phyloP scores from a whole-genome alignment of 2,888 invertebrate genomes.

The Thymelicus acteon region DNA sequence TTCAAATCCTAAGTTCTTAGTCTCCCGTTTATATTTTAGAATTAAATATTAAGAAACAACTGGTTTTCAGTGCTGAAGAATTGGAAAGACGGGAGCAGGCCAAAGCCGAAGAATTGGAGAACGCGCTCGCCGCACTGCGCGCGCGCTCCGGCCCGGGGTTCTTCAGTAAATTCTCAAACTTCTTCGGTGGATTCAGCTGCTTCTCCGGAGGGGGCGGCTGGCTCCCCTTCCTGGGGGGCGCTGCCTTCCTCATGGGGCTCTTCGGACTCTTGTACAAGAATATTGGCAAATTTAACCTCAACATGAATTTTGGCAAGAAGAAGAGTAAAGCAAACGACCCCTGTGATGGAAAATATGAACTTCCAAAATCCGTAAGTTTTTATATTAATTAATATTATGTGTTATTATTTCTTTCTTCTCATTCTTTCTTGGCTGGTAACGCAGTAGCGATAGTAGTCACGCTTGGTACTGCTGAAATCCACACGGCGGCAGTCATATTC shows the following conservation, averaged over 20 bases:
- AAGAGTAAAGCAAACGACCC: conserved; percentile 4
- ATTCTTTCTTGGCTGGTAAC: too few species aligned
- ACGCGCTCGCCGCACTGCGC: conserved; percentile 12
- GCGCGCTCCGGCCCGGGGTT: conserved; percentile 26
- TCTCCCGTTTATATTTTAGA: too few species aligned
- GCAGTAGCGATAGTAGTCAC: too few species aligned
- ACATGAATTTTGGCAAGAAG: not conserved
- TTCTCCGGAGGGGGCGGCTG: conserved; percentile 39
- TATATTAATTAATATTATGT: too few species aligned
- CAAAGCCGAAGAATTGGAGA: conserved; percentile 21
- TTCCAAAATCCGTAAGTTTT: conserved; percentile 23
- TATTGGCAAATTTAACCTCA: conserved; percentile 34
- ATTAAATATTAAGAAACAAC: not conserved
- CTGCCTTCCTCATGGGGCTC: conserved; percentile 41
- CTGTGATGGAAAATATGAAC: conserved; percentile 32
- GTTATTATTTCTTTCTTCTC: not conserved
- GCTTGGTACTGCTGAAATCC: too few species aligned
- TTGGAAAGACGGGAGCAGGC: conserved; percentile 42
- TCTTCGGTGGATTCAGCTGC: conserved; percentile 29
- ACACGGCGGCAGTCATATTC: too few species aligned
- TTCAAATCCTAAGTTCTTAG: too few species aligned
- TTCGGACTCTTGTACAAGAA: conserved; percentile 43
- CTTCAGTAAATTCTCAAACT: conserved; percentile 35
- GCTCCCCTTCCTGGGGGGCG: conserved; percentile 48
- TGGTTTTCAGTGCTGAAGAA: conserved; percentile 54